phyloP scores from a whole-genome alignment of 2,113 vertebrate genomes.

The Lethenteron camtschaticum region DNA sequence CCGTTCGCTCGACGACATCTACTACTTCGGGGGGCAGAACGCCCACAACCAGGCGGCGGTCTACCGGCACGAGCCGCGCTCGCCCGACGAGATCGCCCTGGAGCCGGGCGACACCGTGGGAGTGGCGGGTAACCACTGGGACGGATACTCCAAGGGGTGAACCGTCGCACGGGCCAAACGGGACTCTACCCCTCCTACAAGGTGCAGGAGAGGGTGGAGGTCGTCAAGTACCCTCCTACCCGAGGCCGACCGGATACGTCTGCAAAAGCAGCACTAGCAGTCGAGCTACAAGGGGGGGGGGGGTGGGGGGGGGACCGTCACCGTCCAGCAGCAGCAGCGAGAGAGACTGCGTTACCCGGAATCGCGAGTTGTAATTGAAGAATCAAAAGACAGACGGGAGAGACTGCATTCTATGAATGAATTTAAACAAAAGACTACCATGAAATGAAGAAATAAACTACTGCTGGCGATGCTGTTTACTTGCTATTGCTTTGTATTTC shows the following conservation, averaged over 20 bases:
- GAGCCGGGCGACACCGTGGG: constrained; percentile 83
- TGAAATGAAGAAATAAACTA: too few relatives aligned
- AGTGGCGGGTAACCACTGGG: constrained; percentile 94
- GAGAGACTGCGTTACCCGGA: too few relatives aligned
- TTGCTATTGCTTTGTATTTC: too few relatives aligned
- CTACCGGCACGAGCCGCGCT: constrained; percentile 65
- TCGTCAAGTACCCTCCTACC: constrained; percentile 81
- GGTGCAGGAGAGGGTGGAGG: constrained; percentile 92
- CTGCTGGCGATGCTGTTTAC: too few relatives aligned
- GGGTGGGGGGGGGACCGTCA: constrained; percentile 11
- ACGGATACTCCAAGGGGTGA: constrained; percentile 93
- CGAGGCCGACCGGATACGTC: constrained; percentile 48
- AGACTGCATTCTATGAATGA: too few relatives aligned
- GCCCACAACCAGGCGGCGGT: constrained; percentile 91
- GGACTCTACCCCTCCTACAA: constrained; percentile 96
- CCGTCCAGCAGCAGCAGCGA: constrained; percentile 1
- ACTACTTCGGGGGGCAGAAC: constrained; percentile 96
- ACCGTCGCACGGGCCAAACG: constrained; percentile 77
- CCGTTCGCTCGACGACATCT: constrained; percentile 91
- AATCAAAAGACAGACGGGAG: too few relatives aligned
- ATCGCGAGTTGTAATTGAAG: too few relatives aligned
- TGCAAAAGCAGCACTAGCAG: too few relatives aligned
- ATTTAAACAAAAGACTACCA: too few relatives aligned
- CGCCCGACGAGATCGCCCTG: constrained; percentile 69
- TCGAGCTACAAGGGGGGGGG: constrained; percentile 16